A percentile compares a stretch with the other conserved stretches of the same genome.
Evolutionary conservation across 2,113 vertebrate genomes (phyloP).

Genomic region (Phasianus colchicus): DNA sequence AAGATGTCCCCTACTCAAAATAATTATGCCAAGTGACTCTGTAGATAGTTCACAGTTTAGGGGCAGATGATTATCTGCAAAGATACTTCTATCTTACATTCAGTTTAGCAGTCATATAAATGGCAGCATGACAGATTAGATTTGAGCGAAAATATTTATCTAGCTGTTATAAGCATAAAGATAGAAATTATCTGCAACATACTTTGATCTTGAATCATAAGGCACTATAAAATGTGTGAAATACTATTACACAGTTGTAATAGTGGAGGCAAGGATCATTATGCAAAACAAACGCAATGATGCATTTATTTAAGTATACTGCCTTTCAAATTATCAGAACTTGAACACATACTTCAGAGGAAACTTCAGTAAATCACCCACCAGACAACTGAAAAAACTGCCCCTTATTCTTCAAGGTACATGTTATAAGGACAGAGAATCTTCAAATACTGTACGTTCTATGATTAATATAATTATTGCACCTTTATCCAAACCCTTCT

Average conservation of each 20-base stretch:
- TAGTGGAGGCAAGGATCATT: not conserved
- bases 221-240: not conserved
- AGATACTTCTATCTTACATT: not conserved
- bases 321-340: not conserved
- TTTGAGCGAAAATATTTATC: constrained; percentile 13
- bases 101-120: not conserved
- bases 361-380: not conserved
- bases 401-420: not conserved
- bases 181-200: constrained; percentile 29
- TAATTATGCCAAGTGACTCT: constrained; percentile 25
- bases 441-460: not conserved
- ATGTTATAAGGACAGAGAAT: not conserved
- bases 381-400: not conserved
- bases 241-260: constrained; percentile 18
- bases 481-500: not conserved
- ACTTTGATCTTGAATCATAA: not conserved
- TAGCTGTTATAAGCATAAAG: not conserved
- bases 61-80: not conserved
- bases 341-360: not conserved
- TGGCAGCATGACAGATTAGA: constrained; percentile 2
- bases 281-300: not conserved
- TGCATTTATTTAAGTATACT: not conserved
- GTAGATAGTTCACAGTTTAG: constrained; percentile 1
- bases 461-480: constrained; percentile 19
- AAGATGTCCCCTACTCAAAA: not conserved